Evolutionary conservation across 1,140 invertebrate genomes (phyloP).

Genomic region (Drosophila kohkoa): DNA sequence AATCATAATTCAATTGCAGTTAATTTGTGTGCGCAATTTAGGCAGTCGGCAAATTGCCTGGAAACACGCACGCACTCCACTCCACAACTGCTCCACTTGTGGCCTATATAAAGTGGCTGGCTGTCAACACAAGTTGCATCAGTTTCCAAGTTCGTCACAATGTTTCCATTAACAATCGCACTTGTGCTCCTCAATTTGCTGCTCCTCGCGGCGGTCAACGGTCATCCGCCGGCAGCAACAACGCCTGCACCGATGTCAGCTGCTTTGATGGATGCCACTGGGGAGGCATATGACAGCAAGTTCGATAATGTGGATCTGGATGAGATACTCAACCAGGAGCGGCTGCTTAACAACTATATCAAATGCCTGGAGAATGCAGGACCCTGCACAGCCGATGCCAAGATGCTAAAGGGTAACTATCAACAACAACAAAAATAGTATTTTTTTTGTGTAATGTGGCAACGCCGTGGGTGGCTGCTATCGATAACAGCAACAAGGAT

Average conservation of each 20-base stretch:
- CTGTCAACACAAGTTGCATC: not conserved
- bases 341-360: conserved; percentile 88
- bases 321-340: conserved; percentile 88
- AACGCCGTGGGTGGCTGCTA: too few relatives aligned
- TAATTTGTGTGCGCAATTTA: conserved; percentile 59
- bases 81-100: not conserved
- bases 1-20: conserved; percentile 67
- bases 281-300: conserved; percentile 88
- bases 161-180: conserved; percentile 4
- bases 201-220: not conserved
- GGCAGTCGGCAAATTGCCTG: conserved; percentile 45
- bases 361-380: conserved; percentile 89
- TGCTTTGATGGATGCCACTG: not conserved
- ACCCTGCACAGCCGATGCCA: conserved; percentile 89
- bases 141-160: conserved; percentile 15
- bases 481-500: too few relatives aligned
- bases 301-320: conserved; percentile 90
- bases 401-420: conserved; percentile 87
- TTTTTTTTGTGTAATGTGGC: too few relatives aligned
- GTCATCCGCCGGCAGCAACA: conserved; percentile 64
- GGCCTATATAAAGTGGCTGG: conserved; percentile 49
- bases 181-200: not conserved
- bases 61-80: conserved; percentile 50
- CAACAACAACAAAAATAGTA: too few relatives aligned
- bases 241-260: conserved; percentile 13